Evolutionary conservation across 1,140 invertebrate species (phyloP).

Genomic region (Elysia chlorotica): DNA sequence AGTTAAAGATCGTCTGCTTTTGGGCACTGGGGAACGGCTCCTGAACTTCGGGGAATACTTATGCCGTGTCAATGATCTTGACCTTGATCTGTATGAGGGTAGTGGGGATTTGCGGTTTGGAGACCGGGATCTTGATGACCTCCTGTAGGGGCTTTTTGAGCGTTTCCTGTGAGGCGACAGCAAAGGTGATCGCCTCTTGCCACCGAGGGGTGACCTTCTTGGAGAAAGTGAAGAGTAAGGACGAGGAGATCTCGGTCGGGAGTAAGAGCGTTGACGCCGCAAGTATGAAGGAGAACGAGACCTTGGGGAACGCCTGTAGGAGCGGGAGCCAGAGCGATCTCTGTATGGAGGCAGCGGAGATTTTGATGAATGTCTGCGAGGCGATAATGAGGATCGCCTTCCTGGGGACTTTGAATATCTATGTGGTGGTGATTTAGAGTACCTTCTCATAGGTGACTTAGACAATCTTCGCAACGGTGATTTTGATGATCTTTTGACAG

Average conservation of each 20-base stretch:
- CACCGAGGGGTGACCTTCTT: constrained; percentile 4
- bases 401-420: neutral
- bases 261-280: constrained; percentile 5
- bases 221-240: neutral
- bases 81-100: neutral
- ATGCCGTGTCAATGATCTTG: neutral
- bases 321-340: neutral
- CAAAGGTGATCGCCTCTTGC: neutral
- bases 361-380: too few relatives aligned
- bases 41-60: neutral
- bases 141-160: neutral
- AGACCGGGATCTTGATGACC: constrained; percentile 5
- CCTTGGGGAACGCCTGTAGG: constrained; percentile 2
- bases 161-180: neutral
- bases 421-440: neutral
- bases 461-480: neutral
- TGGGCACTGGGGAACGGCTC: neutral
- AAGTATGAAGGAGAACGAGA: constrained; percentile 10
- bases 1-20: neutral
- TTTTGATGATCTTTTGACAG: neutral
- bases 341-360: constrained; percentile 3
- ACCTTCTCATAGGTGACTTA: neutral
- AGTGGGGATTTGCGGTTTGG: neutral
- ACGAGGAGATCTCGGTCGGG: neutral
- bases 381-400: neutral